Evolutionary conservation across 2,113 vertebrate genomes (phyloP).

Genomic region (Peromyscus leucopus): DNA sequence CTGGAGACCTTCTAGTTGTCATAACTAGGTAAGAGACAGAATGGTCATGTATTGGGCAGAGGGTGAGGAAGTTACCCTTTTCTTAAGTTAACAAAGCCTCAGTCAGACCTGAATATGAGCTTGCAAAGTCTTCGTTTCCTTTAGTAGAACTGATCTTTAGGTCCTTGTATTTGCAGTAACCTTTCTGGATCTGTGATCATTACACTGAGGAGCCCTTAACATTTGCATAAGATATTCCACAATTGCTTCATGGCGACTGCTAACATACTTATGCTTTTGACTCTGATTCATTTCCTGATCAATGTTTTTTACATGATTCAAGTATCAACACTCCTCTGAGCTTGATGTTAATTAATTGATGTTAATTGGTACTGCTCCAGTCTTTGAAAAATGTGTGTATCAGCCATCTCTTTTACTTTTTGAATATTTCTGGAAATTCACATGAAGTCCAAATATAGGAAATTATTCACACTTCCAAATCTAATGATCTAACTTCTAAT

Average conservation of each 20-base stretch:
- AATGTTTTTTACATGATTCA: slow-evolving; percentile 58
- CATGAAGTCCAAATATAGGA: neutral
- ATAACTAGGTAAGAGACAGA: accelerated
- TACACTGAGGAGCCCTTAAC: slow-evolving; percentile 63
- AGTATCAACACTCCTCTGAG: slow-evolving; percentile 43
- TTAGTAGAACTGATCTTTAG: neutral
- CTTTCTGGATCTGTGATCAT: slow-evolving; percentile 60
- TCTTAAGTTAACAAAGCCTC: slow-evolving; percentile 16
- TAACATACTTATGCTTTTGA: slow-evolving; percentile 41
- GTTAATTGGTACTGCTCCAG: neutral
- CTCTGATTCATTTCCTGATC: slow-evolving; percentile 65
- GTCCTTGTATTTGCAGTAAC: neutral
- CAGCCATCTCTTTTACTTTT: neutral
- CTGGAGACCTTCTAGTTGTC: neutral
- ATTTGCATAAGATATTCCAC: slow-evolving; percentile 56
- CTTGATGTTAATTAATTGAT: slow-evolving; percentile 55
- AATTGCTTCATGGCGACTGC: slow-evolving; percentile 22
- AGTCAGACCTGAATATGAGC: neutral
- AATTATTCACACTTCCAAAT: neutral
- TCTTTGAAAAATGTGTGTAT: slow-evolving; percentile 14
- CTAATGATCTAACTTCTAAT: neutral
- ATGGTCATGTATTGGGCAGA: neutral
- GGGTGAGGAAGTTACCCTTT: neutral
- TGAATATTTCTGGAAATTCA: neutral
- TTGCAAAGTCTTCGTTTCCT: neutral